These are phyloP conservation scores for Poeciliopsis infans DNA, from an alignment of 2,797 vertebrate species.

Conservation along the genomic window DNA sequence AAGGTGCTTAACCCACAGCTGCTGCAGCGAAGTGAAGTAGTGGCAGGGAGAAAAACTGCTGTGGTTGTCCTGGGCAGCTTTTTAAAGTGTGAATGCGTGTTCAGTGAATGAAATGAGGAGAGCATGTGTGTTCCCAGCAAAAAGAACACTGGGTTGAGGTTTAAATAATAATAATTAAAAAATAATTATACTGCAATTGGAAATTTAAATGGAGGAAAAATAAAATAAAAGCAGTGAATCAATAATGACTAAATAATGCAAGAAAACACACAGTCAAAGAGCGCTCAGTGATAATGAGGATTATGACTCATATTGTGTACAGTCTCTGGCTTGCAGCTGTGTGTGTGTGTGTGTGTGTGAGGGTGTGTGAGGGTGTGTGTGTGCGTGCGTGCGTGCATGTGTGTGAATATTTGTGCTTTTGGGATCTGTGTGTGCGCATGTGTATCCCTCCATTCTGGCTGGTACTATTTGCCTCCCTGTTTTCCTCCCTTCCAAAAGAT, in stretches of 20 bases:
- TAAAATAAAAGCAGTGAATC: constrained; percentile 24
- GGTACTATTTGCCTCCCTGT: constrained; percentile 67
- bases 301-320: constrained; percentile 57
- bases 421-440: constrained; percentile 7
- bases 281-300: constrained; percentile 71
- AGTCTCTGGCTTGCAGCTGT: constrained; percentile 67
- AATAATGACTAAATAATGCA: constrained; percentile 25
- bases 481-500: constrained; percentile 78
- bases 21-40: constrained; percentile 36
- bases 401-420: constrained; percentile 18
- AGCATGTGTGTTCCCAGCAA: constrained; percentile 56
- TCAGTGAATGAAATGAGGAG: constrained; percentile 51
- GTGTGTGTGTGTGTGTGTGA: constrained; percentile 14
- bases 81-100: constrained; percentile 56
- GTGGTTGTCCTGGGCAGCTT: constrained; percentile 52
- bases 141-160: constrained; percentile 17
- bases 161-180: constrained; percentile 11
- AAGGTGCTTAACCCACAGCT: constrained; percentile 62
- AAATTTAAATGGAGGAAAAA: constrained; percentile 20
- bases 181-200: constrained; percentile 43
- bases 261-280: constrained; percentile 42
- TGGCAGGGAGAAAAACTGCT: constrained; percentile 45
- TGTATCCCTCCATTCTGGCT: constrained; percentile 54
- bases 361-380: constrained; percentile 12
- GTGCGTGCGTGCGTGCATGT: neutral